These are phyloP conservation scores for Irena cyanogastra DNA, from an alignment of 2,113 vertebrate species.

Conservation along the genomic window DNA sequence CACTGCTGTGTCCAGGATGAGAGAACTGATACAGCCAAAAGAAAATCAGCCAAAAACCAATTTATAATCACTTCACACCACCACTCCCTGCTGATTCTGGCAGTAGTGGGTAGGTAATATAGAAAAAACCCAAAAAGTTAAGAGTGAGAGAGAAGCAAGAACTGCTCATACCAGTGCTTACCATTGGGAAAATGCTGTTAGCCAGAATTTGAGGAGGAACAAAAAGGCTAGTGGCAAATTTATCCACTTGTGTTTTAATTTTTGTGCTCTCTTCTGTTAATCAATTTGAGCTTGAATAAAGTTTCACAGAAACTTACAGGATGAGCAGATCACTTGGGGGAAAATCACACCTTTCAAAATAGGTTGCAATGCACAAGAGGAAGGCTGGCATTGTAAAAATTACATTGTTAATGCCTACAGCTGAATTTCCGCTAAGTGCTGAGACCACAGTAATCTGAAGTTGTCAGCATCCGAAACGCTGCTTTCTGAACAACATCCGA, in stretches of 20 bases:
- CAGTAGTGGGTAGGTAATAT: not conserved
- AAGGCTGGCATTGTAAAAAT: not conserved
- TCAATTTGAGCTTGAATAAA: not conserved
- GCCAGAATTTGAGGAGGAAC: not conserved
- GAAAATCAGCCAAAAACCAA: not conserved
- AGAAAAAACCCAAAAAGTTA: not conserved
- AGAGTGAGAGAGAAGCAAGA: not conserved
- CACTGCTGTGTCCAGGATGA: not conserved
- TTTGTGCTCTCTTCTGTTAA: not conserved
- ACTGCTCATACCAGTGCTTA: rapidly evolving
- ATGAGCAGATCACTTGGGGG: not conserved
- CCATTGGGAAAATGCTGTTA: not conserved
- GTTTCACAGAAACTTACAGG: not conserved
- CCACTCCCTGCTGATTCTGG: not conserved
- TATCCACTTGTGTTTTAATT: not conserved
- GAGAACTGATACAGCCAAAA: not conserved
- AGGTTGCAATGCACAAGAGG: not conserved
- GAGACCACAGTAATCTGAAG: not conserved
- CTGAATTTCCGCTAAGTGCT: not conserved
- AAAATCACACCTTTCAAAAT: not conserved
- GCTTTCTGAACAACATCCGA: not conserved
- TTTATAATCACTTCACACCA: not conserved
- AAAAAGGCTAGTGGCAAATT: not conserved
- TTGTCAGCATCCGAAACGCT: not conserved
- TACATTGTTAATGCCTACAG: not conserved